These are phyloP conservation scores for Conomelus anceps DNA, from an alignment of 2,888 invertebrate genomes.

Conservation along the genomic window DNA sequence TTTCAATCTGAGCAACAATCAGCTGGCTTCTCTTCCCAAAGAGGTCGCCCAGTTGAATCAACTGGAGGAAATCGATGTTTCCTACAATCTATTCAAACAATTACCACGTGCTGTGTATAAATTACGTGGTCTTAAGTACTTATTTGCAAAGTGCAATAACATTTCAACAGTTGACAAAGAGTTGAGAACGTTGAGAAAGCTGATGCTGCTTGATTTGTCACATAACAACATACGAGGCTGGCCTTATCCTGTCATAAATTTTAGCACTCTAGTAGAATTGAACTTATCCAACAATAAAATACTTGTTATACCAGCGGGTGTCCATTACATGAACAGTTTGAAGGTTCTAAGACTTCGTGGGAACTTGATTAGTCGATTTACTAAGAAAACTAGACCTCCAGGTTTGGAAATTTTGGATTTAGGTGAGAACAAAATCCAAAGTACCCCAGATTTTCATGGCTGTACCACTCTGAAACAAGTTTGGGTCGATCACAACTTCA, in stretches of 20 bases:
- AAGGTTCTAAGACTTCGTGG: background rate
- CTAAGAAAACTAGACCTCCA: background rate
- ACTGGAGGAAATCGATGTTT: background rate
- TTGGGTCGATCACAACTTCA: background rate
- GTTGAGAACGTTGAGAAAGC: background rate
- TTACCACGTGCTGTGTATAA: background rate
- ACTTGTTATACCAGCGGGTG: background rate
- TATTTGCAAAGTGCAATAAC: background rate
- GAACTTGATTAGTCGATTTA: background rate
- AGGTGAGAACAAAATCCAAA: background rate
- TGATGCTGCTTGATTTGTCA: background rate
- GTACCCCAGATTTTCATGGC: background rate
- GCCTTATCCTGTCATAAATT: slow-evolving; percentile 1
- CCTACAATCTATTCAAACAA: background rate
- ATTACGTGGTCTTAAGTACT: background rate
- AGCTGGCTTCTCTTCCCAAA: background rate
- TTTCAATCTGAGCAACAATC: slow-evolving; percentile 7
- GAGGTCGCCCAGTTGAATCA: background rate
- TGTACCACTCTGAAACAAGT: background rate
- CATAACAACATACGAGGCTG: background rate
- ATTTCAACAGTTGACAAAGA: slow-evolving; percentile 1
- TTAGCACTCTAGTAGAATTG: background rate
- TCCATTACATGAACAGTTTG: background rate
- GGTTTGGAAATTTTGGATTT: background rate
- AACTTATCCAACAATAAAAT: slow-evolving; percentile 1